Percentiles rank a stretch among this genome's conserved stretches.
These are phyloP conservation scores for Rhyacichthys aspro DNA, from an alignment of 2,797 vertebrate genomes.

Conservation along the genomic window DNA sequence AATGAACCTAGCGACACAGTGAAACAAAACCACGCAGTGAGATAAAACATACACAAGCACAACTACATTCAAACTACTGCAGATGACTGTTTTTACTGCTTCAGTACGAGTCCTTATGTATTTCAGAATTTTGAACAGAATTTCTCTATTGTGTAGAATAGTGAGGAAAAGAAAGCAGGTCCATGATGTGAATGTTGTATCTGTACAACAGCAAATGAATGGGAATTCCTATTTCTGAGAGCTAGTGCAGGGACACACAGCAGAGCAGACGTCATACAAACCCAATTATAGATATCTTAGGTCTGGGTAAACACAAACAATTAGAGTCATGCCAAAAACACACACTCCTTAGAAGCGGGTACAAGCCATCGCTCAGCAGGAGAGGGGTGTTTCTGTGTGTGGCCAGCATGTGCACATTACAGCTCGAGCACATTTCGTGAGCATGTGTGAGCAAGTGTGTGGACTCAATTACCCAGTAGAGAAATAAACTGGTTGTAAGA, in stretches of 20 bases:
- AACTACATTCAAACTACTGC: constrained; percentile 10
- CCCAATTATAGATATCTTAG: constrained; percentile 74
- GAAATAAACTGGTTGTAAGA: constrained; percentile 59
- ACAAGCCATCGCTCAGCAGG: constrained; percentile 70
- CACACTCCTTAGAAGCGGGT: constrained; percentile 60
- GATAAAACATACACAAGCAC: background rate
- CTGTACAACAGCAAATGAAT: background rate
- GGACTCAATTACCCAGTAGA: constrained; percentile 68
- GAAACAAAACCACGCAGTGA: background rate
- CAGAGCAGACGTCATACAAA: constrained; percentile 53
- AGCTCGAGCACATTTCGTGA: constrained; percentile 56
- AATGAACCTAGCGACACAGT: constrained; percentile 42
- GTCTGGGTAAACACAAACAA: constrained; percentile 66
- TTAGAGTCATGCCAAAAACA: constrained; percentile 73
- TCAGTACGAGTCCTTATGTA: too few relatives aligned
- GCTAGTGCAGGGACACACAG: constrained; percentile 27
- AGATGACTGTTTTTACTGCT: too few relatives aligned
- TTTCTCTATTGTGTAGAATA: too few relatives aligned
- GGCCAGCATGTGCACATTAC: constrained; percentile 21
- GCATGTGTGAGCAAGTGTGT: constrained; percentile 67
- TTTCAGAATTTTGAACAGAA: too few relatives aligned
- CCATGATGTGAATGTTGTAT: too few relatives aligned
- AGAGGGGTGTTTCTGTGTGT: constrained; percentile 38
- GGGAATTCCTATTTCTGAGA: constrained; percentile 33
- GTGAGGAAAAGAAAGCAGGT: too few relatives aligned